Evolutionary conservation across 2,888 invertebrate species (phyloP).

Genomic region (Norana najaformis): DNA sequence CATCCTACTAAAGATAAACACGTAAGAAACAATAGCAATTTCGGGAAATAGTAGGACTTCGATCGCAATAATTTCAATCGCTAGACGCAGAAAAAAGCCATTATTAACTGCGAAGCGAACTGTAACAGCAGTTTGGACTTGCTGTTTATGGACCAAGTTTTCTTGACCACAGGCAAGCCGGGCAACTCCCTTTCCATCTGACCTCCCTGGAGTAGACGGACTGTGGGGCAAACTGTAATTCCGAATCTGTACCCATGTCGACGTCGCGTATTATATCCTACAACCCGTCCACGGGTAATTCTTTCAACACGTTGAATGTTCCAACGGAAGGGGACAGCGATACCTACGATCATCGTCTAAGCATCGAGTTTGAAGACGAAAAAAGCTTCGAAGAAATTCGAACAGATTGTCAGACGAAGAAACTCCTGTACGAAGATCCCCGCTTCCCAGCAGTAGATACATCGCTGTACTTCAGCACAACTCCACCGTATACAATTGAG

Average conservation of each 20-base stretch:
- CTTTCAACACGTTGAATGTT: background rate
- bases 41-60: background rate
- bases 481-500: slow-evolving; percentile 32
- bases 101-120: background rate
- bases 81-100: background rate
- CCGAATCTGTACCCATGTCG: background rate
- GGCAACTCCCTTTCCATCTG: background rate
- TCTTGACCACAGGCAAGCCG: background rate
- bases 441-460: slow-evolving; percentile 36
- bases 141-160: background rate
- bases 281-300: background rate
- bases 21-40: background rate
- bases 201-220: background rate
- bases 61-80: background rate
- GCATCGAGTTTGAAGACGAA: slow-evolving; percentile 18
- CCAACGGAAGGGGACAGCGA: background rate
- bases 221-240: background rate
- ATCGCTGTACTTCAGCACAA: slow-evolving; percentile 34
- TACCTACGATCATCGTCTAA: background rate
- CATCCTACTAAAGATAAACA: background rate
- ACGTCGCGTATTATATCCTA: slow-evolving; percentile 1
- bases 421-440: slow-evolving; percentile 32
- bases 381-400: slow-evolving; percentile 31
- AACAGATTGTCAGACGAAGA: slow-evolving; percentile 20
- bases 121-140: background rate